phyloP scores from a whole-genome alignment of 2,113 vertebrate genomes.

The Pseudopipra pipra region DNA sequence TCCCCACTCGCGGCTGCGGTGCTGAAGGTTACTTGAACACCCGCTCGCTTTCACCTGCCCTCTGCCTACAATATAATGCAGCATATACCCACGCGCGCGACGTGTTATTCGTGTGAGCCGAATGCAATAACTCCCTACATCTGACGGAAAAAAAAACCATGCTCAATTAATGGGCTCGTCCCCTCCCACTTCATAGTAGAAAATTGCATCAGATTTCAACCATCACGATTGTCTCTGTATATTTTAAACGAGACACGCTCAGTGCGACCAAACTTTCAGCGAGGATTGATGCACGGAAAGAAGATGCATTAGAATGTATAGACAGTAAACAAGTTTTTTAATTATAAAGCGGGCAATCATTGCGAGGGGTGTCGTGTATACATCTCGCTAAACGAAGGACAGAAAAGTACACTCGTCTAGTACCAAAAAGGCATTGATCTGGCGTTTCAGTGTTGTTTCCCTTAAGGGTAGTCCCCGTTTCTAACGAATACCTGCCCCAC shows the following conservation, averaged over 20 bases:
- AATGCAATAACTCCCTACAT: neutral
- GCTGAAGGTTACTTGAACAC: neutral
- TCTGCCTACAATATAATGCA: neutral
- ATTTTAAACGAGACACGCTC: neutral
- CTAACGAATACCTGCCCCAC: neutral
- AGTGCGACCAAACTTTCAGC: neutral
- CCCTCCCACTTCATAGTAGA: conserved; percentile 18
- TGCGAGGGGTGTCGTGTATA: neutral
- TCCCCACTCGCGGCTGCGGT: neutral
- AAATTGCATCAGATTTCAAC: neutral
- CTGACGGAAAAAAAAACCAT: neutral
- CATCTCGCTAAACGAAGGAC: neutral
- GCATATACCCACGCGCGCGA: too few species aligned
- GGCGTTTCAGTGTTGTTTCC: neutral
- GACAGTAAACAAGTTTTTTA: neutral
- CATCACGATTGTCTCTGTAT: neutral
- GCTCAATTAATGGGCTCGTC: neutral
- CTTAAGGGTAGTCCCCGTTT: neutral
- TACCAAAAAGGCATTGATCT: neutral
- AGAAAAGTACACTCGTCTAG: neutral
- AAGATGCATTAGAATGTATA: neutral
- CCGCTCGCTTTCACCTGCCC: neutral
- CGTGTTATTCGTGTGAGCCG: neutral
- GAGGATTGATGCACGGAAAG: neutral
- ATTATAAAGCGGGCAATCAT: neutral